Percentiles rank a stretch among this genome's conserved stretches.
These are phyloP conservation scores for Rhea pennata DNA, from an alignment of 2,113 vertebrate genomes.

Conservation along the genomic window DNA sequence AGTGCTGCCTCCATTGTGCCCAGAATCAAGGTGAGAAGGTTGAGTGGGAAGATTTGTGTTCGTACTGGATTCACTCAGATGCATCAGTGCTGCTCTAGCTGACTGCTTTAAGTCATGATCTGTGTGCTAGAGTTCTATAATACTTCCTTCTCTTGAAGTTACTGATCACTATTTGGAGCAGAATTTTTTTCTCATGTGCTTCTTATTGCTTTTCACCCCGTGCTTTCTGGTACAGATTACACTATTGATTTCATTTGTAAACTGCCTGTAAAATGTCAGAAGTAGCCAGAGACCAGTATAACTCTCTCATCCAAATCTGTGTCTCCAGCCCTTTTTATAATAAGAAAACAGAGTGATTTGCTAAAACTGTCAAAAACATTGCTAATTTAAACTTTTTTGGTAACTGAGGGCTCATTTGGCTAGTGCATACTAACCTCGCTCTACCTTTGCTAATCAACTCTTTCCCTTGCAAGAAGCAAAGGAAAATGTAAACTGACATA, in stretches of 20 bases:
- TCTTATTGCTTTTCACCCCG: background rate
- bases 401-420: background rate
- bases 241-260: conserved; percentile 27
- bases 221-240: background rate
- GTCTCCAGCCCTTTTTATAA: background rate
- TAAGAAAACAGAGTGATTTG: background rate
- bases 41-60: background rate
- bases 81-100: background rate
- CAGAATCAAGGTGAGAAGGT: background rate
- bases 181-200: background rate
- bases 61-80: background rate
- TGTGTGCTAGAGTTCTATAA: conserved; percentile 27
- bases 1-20: background rate
- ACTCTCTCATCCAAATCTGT: background rate
- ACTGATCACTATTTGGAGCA: conserved; percentile 7
- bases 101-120: background rate
- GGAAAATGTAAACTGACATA: background rate
- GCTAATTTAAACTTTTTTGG: background rate
- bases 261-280: background rate
- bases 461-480: background rate
- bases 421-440: background rate
- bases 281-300: background rate
- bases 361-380: background rate
- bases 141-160: conserved; percentile 5
- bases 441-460: background rate